A percentile compares a stretch with the other conserved stretches of the same genome.
phyloP scores from a whole-genome alignment of 2,888 invertebrate genomes.

The Rhamphomyia laevipes region DNA sequence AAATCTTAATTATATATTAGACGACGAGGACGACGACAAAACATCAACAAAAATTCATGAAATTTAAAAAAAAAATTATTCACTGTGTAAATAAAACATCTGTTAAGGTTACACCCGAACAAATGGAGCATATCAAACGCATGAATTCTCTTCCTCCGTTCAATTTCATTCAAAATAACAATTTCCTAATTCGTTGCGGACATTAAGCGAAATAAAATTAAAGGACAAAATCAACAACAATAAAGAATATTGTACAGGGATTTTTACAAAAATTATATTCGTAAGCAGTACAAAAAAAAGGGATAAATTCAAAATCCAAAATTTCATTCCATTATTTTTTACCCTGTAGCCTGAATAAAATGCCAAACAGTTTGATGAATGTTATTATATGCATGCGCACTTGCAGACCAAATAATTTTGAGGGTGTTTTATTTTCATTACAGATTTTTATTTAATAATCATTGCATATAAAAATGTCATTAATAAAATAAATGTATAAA shows the following conservation, averaged over 20 bases:
- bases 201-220: no score
- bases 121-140: slow-evolving; percentile 35
- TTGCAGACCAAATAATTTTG: slow-evolving; percentile 17
- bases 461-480: slow-evolving; percentile 11
- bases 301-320: not conserved
- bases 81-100: slow-evolving; percentile 27
- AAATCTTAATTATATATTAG: no score
- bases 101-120: slow-evolving; percentile 36
- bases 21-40: no score
- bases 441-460: slow-evolving; percentile 11
- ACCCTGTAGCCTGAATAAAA: slow-evolving; percentile 2
- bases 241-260: no score
- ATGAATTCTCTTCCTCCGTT: slow-evolving; percentile 5
- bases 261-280: not conserved
- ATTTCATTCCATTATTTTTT: not conserved
- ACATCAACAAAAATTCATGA: no score
- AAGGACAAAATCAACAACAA: no score
- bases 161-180: not conserved
- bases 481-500: slow-evolving; percentile 7
- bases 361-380: slow-evolving; percentile 14
- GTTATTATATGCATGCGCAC: slow-evolving; percentile 18
- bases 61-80: no score
- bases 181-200: slow-evolving; percentile 13
- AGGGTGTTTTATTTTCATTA: slow-evolving; percentile 14
- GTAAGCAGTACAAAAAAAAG: not conserved